Base-by-base conservation (phyloP, 2,797 vertebrate species). In the Paramormyrops hopkinsi region DNA sequence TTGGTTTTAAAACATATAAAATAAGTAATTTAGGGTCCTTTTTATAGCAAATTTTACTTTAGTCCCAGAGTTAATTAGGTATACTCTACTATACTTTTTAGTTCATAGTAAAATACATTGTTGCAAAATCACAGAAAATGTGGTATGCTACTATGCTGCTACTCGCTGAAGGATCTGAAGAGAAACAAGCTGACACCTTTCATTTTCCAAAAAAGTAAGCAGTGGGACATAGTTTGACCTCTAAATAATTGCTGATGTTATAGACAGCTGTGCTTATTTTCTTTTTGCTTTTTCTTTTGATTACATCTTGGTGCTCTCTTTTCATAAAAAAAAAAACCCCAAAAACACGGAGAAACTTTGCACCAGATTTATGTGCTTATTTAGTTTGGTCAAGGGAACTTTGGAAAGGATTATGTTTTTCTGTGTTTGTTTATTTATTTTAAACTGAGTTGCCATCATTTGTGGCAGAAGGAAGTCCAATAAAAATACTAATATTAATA, bases 341-440 rank as follows among this genome's bases (percentile, higher is more conserved):
- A 44, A 51, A 85, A 85, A 29, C 50, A 25, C 0, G 22, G 44
- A 85, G 22, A 53, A 33, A 85, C 25, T 84, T 84, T 29, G 22
- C 83, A 53, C 3, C 22, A 51, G 46, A 29, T 85, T 85, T 25
- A 50, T 53, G 83, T 33, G 48, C 44, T 25, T 85, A 29, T 85
- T 85, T 85, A 53, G 83, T 46, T 53, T 53, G 48, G 83, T 48
- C 83, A 50, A 7, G 83, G 83, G 50, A 85, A 85, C 83, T 51
- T 48, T 51, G 46, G 83, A 85, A 17, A 33, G 17, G 73, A 79
- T 17, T 2, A 44, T 44, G 46, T 85, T 85, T 51, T 50, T 14
- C 46, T 25, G 22, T 50, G 29, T 51, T 50, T 85, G 44, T 85
- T 53, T 85, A 53, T 85, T 85, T 53, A 50, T 53, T 53, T 85